phyloP scores from a whole-genome alignment of 2,797 vertebrate species.

The Cephalopachus bancanus region DNA sequence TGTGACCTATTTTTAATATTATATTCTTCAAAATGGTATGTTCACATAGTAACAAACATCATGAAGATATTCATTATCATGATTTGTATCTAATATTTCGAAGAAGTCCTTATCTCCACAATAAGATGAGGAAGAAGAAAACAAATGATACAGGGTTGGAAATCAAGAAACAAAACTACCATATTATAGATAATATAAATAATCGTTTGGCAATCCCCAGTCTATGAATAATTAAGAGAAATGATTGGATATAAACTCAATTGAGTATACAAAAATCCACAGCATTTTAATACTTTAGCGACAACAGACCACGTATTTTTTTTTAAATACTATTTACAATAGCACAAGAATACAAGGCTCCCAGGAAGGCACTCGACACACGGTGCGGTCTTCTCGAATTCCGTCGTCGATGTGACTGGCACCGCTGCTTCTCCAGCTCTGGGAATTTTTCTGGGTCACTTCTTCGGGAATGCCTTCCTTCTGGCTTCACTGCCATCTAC shows the following conservation, averaged over 20 bases:
- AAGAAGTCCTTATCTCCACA: not conserved
- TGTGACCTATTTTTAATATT: not conserved
- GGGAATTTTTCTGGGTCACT: not conserved
- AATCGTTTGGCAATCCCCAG: not conserved
- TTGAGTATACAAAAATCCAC: not conserved
- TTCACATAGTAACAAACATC: not conserved
- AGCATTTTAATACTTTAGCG: not conserved
- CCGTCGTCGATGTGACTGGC: not conserved
- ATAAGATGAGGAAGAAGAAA: not conserved
- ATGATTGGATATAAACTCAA: not conserved
- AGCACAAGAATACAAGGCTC: not conserved
- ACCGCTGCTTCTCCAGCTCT: not conserved
- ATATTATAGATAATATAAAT: not conserved
- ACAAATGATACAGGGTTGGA: not conserved
- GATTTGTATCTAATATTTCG: not conserved
- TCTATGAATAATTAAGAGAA: not conserved
- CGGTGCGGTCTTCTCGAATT: not conserved
- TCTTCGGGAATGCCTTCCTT: not conserved
- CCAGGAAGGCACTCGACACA: not conserved
- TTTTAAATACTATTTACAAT: fast-evolving
- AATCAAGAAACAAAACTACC: constrained; percentile 12
- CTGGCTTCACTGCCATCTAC: not conserved
- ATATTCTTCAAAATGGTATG: not conserved
- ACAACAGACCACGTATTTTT: not conserved
- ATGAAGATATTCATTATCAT: not conserved